Evolutionary conservation across 1,140 invertebrate species (phyloP), one percentile per base, ranked within the genome.

Genomic region (Matsumurasca onukii): DNA sequence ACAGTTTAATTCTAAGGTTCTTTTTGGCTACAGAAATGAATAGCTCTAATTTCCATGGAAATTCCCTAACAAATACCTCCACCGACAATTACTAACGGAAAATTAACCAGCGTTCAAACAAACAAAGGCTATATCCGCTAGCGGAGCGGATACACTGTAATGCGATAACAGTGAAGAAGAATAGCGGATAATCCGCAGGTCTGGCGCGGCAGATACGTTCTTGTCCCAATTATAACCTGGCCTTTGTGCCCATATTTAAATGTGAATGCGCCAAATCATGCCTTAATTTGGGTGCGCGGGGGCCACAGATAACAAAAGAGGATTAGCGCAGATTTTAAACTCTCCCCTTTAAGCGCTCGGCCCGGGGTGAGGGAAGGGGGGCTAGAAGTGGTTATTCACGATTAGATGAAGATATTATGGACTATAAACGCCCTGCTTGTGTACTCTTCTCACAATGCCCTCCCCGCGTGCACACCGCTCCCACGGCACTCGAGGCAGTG

Each of bases 391-490:
- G 67, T 68, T 68, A 68, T 68, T 68, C 51, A 57, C 51, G 62
- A 67, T 68, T 69, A 69, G 69, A 69, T 71, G 70, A 69, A 69
- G 67, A 71, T 71, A 69, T 71, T 69, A 71, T 71, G 57, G 70
- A 67, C 67, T 65, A 71, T 69, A 71, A 69, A 71, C 49, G 68
- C 64, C 49, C 45, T 48, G 68, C 62, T 65, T 69, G 68, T 65
- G 52, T 59, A 27, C 68, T 31, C 68, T 64, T 63, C 49, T 20
- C n/a, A 59, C 70, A 69, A 64, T 69, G 30, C 62, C 25, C 68
- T 62, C 68, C 62, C 59, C 61, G 39, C 63, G 45, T n/a, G n/a
- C n/a, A n/a, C n/a, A n/a, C n/a, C n/a, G n/a, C n/a, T n/a, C n/a
- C n/a, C n/a, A n/a, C n/a, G n/a, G n/a, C n/a, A n/a, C n/a, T n/a